These are phyloP conservation scores for Anodontia alba DNA, from an alignment of 2,888 invertebrate species.

Conservation along the genomic window DNA sequence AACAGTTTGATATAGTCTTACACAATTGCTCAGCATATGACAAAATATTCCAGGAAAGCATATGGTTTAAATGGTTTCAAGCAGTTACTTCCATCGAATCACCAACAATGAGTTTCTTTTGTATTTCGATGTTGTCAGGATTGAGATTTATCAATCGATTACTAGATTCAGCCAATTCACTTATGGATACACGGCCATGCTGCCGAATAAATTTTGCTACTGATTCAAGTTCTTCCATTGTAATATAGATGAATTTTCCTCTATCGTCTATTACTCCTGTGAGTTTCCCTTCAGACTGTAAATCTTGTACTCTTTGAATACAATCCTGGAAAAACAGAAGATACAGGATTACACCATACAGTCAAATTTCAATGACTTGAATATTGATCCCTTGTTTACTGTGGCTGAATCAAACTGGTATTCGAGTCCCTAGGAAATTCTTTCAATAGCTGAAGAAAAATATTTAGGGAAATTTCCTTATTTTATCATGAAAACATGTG, in stretches of 20 bases:
- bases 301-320: conserved; percentile 90
- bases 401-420: too few relatives aligned
- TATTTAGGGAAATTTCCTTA: too few relatives aligned
- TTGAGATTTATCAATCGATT: conserved; percentile 95
- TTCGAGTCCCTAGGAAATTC: too few relatives aligned
- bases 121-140: conserved; percentile 79
- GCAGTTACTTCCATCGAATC: conserved; percentile 27
- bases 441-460: too few relatives aligned
- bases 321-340: conserved; percentile 80
- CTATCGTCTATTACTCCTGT: conserved; percentile 99
- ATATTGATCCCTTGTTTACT: too few relatives aligned
- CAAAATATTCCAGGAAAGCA: too few relatives aligned
- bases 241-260: conserved; percentile 99
- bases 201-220: conserved; percentile 98
- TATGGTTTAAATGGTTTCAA: too few relatives aligned
- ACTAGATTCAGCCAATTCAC: conserved; percentile 97
- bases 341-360: too few relatives aligned
- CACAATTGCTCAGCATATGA: too few relatives aligned
- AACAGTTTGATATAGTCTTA: too few relatives aligned
- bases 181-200: conserved; percentile 96
- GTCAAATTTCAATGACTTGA: too few relatives aligned
- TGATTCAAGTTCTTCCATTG: conserved; percentile 94
- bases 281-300: conserved; percentile 93
- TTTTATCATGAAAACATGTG: too few relatives aligned
- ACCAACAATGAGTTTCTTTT: conserved; percentile 65